Conservation (phyloP, 2,888 invertebrate species). For the Eupithecia exiguata region DNA sequence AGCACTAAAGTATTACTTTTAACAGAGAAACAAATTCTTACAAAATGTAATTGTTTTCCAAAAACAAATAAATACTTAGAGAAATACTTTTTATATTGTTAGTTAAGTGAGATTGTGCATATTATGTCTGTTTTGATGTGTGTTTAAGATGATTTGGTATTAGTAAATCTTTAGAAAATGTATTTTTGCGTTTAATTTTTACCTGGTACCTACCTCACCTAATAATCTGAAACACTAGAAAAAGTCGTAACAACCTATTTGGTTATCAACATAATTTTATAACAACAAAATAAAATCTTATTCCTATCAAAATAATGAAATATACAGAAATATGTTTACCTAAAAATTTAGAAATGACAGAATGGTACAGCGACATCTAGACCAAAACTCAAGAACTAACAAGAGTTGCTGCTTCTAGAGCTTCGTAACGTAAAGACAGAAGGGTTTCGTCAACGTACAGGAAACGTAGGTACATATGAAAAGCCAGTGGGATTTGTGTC, state of each 20-base stretch:
- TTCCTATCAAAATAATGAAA: neutral
- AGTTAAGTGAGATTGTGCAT: conserved; percentile 83
- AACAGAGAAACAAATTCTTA: conserved; percentile 70
- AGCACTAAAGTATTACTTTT: conserved; percentile 64
- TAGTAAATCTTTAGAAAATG: conserved; percentile 81
- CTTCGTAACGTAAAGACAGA: neutral
- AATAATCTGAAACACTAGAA: neutral
- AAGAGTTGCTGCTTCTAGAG: neutral
- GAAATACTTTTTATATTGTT: conserved; percentile 68
- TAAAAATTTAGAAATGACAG: too few relatives aligned
- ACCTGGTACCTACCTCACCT: neutral
- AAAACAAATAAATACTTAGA: conserved; percentile 71
- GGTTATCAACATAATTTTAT: neutral
- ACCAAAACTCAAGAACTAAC: conserved; percentile 3
- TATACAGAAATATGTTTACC: neutral
- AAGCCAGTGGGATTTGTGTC: neutral
- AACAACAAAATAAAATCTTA: neutral
- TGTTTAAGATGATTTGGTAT: conserved; percentile 83
- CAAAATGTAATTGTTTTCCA: conserved; percentile 72
- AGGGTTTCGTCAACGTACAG: neutral
- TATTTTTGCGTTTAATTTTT: conserved; percentile 50
- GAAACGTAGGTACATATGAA: neutral
- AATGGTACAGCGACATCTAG: conserved; percentile 14
- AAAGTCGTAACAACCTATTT: neutral
- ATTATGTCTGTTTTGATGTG: conserved; percentile 84